Evolutionary conservation across 1,140 invertebrate genomes (phyloP).

Genomic region (Cyphomyrmex costatus): DNA sequence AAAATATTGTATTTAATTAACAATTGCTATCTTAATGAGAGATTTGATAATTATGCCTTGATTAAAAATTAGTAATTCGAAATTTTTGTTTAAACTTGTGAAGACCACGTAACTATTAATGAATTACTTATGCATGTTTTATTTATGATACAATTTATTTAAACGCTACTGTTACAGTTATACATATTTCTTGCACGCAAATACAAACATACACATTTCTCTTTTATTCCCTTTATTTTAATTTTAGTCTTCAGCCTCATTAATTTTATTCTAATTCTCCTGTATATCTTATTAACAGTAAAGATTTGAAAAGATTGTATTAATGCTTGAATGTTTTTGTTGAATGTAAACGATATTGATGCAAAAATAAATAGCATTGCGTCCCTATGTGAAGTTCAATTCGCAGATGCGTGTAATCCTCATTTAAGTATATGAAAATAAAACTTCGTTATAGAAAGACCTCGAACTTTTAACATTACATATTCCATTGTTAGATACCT

Average conservation of each 20-base stretch:
- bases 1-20: conserved; percentile 29
- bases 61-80: neutral
- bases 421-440: neutral
- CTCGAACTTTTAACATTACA: neutral
- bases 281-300: neutral
- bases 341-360: conserved; percentile 73
- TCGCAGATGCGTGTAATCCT: neutral
- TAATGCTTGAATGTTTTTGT: conserved; percentile 66
- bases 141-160: conserved; percentile 33
- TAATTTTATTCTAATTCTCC: neutral
- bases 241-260: conserved; percentile 12
- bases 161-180: conserved; percentile 1
- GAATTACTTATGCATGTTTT: neutral
- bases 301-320: conserved; percentile 1
- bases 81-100: neutral
- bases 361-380: conserved; percentile 68
- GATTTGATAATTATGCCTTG: conserved; percentile 29
- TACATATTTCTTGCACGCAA: neutral
- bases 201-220: neutral
- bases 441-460: neutral
- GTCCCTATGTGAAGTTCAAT: conserved; percentile 47
- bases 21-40: conserved; percentile 30
- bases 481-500: neutral
- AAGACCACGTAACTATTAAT: no score
- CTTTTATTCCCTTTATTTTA: neutral